Conservation (phyloP, 1,140 invertebrate species). For the Aphaenogaster rudis region DNA sequence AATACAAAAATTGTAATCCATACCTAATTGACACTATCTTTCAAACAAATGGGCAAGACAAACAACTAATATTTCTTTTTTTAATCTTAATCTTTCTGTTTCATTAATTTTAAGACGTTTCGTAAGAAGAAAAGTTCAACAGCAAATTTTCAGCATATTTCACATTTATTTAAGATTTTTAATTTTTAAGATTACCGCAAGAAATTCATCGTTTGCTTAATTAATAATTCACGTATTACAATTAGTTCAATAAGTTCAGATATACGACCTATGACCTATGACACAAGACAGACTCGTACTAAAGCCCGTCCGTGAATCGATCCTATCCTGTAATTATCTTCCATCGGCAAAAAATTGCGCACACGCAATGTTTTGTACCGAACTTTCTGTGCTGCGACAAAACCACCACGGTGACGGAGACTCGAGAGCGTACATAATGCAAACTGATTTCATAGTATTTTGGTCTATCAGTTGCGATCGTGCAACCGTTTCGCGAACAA, state of each 20-base stretch:
- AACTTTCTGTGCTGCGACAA: not conserved
- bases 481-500: not conserved
- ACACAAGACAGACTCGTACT: not conserved
- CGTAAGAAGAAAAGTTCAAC: not conserved
- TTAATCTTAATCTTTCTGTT: not conserved
- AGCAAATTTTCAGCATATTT: not conserved
- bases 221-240: not conserved
- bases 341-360: not conserved
- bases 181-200: not conserved
- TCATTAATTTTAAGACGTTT: not conserved
- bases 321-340: conserved; percentile 8
- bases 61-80: not conserved
- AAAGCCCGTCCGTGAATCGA: not conserved
- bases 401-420: not conserved
- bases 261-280: not conserved
- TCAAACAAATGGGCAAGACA: not conserved
- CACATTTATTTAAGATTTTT: not conserved
- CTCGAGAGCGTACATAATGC: conserved; percentile 4
- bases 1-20: not conserved
- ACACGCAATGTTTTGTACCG: not conserved
- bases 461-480: conserved; percentile 10
- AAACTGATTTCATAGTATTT: not conserved
- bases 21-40: not conserved
- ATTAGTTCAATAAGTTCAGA: not conserved
- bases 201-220: not conserved